Conservation (phyloP, 1,140 invertebrate species). For the Delia radicum region DNA sequence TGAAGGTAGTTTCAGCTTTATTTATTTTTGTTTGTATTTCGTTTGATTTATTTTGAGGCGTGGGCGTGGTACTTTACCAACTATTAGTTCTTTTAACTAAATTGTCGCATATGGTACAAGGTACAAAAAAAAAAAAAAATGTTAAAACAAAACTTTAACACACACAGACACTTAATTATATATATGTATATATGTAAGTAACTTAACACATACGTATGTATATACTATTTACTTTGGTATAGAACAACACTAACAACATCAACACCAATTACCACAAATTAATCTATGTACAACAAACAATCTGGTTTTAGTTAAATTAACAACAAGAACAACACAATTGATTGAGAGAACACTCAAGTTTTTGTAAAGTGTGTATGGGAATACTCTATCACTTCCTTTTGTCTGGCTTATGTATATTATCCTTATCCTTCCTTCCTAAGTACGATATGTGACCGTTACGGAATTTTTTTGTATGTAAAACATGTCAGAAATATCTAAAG, state of each 20-base stretch:
- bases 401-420: too few species aligned
- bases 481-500: not conserved
- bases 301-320: not conserved
- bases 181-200: not conserved
- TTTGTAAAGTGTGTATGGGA: not conserved
- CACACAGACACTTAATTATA: too few species aligned
- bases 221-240: not conserved
- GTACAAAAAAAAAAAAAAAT: not conserved
- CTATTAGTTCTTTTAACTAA: not conserved
- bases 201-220: not conserved
- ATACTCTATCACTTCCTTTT: not conserved
- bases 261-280: too few species aligned
- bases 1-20: too few species aligned
- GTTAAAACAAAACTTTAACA: too few species aligned
- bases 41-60: not conserved
- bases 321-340: not conserved
- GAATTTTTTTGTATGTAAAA: too few species aligned
- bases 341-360: not conserved
- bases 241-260: too few species aligned
- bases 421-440: too few species aligned
- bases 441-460: not conserved
- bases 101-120: not conserved
- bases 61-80: not conserved
- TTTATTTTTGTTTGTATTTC: too few species aligned
- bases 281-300: too few species aligned